Percentiles rank a stretch among this genome's conserved stretches.
Conservation (phyloP, 1,140 invertebrate genomes). For the Drosophila gunungcola region DNA sequence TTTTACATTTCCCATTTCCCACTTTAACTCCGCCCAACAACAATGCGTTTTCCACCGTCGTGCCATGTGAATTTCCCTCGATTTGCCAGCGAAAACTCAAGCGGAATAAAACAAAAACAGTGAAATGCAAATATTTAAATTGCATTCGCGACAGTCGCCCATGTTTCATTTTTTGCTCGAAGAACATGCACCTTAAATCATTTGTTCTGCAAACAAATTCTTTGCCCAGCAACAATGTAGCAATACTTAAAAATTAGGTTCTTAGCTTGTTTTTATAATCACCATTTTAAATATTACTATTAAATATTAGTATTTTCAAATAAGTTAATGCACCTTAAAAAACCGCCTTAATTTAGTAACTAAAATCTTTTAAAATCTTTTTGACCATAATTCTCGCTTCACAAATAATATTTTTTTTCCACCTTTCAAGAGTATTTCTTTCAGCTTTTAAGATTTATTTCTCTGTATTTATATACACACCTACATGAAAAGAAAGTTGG, state of each 20-base stretch:
- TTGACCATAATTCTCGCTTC: too few species aligned
- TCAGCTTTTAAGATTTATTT: not conserved
- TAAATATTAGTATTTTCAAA: too few species aligned
- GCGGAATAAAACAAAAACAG: conserved; percentile 39
- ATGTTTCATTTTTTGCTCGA: not conserved
- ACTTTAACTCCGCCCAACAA: not conserved
- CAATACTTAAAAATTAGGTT: too few species aligned
- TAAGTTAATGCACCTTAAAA: too few species aligned
- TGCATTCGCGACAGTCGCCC: conserved; percentile 74
- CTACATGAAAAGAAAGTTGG: conserved; percentile 53
- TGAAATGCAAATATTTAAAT: conserved; percentile 81
- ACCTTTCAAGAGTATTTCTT: not conserved
- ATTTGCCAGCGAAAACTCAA: conserved; percentile 43
- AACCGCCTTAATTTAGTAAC: too few species aligned
- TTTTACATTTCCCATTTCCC: not conserved
- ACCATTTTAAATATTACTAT: too few species aligned
- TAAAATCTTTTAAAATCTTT: too few species aligned
- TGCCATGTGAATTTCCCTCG: conserved; percentile 57
- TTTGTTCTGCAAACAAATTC: conserved; percentile 68
- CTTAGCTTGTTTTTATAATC: too few species aligned
- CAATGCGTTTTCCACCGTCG: conserved; percentile 61
- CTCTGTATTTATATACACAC: conserved; percentile 1
- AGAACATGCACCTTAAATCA: conserved; percentile 72
- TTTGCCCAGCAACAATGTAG: not conserved
- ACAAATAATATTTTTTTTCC: too few species aligned